Conservation (phyloP, 1,140 invertebrate species). For the Lasioglossum albipes region DNA sequence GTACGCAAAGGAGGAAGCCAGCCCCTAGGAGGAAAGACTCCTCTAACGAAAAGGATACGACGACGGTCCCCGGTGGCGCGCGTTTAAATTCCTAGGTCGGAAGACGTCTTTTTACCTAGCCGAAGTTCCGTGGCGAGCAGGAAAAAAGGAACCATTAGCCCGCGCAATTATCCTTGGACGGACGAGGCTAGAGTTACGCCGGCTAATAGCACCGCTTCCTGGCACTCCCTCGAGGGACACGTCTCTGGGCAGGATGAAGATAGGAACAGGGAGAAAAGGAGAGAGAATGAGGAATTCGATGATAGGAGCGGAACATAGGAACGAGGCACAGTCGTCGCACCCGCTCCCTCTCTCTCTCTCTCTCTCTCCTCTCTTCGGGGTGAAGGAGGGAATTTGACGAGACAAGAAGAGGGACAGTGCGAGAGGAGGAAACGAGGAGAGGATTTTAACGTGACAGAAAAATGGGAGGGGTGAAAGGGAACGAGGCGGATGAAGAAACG, state of each 20-base stretch:
- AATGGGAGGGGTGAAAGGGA: background rate
- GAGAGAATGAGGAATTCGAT: conserved; percentile 7
- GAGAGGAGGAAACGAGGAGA: background rate
- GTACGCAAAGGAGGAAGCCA: background rate
- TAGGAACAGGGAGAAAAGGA: conserved; percentile 6
- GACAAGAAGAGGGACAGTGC: background rate
- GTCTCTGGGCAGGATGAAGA: background rate
- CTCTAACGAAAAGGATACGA: conserved; percentile 28
- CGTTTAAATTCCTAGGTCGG: conserved; percentile 43
- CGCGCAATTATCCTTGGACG: conserved; percentile 74
- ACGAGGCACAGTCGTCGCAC: background rate
- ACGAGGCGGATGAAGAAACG: no score
- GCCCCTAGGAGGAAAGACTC: background rate
- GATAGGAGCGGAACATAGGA: background rate
- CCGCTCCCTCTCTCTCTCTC: no score
- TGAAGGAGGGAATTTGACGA: background rate
- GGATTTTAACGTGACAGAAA: conserved; percentile 16
- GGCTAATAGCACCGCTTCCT: conserved; percentile 74
- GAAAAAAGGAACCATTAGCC: conserved; percentile 71
- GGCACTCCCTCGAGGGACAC: conserved; percentile 69
- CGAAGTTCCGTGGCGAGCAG: conserved; percentile 17
- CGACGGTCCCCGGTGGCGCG: conserved; percentile 2
- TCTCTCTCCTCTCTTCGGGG: no score
- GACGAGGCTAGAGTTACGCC: conserved; percentile 70
- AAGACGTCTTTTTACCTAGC: conserved; percentile 39